Percentiles rank a stretch among this genome's conserved stretches.
phyloP scores from a whole-genome alignment of 2,113 vertebrate genomes.

The Parus major region DNA sequence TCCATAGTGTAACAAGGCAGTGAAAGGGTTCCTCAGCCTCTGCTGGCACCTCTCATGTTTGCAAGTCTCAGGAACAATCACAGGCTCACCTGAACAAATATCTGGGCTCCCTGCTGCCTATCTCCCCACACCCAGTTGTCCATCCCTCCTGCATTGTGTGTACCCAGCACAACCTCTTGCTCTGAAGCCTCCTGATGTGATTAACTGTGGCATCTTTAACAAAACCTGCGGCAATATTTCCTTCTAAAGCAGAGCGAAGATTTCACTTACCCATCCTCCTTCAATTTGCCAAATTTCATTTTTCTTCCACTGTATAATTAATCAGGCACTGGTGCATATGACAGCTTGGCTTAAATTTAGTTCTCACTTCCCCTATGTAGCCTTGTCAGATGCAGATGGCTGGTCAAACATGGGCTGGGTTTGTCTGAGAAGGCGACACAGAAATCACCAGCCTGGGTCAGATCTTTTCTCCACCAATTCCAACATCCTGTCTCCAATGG shows the following conservation, averaged over 20 bases:
- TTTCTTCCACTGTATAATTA: slow-evolving; percentile 11
- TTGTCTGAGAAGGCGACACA: background rate
- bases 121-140: background rate
- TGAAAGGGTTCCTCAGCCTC: background rate
- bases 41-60: background rate
- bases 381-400: background rate
- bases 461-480: background rate
- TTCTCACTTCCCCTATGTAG: background rate
- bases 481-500: background rate
- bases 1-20: background rate
- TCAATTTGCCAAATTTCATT: slow-evolving; percentile 1
- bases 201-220: background rate
- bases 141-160: background rate
- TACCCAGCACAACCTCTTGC: background rate
- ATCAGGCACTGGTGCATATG: background rate
- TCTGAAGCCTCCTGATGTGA: background rate
- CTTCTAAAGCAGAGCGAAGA: background rate
- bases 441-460: background rate
- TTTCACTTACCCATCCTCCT: background rate
- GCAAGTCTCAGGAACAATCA: background rate
- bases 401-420: background rate
- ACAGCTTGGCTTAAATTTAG: slow-evolving; percentile 9
- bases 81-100: background rate
- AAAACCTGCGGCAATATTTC: background rate
- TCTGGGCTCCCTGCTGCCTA: background rate